Evolutionary conservation across 2,797 vertebrate genomes (phyloP).

Genomic region (Myiotriccus ornatus): DNA sequence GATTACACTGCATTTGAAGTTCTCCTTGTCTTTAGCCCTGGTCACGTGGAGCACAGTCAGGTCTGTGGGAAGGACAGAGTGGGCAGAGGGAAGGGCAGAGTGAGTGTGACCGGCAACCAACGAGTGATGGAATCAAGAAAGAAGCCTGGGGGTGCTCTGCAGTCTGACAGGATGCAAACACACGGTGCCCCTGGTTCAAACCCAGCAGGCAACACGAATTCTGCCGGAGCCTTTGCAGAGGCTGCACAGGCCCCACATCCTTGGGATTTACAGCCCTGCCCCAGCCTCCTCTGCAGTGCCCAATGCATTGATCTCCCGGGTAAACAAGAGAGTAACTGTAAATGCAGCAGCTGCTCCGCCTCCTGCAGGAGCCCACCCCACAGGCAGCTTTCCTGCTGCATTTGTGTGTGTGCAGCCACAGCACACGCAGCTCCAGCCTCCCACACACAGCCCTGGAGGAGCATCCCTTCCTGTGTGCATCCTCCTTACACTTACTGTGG

Average conservation of each 20-base stretch:
- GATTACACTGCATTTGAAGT: not conserved
- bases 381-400: fast-evolving
- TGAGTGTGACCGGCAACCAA: not conserved
- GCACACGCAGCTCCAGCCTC: not conserved
- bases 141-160: not conserved
- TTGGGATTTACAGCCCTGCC: not conserved
- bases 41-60: fast-evolving
- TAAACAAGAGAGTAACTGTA: not conserved
- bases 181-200: fast-evolving
- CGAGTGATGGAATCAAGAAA: fast-evolving
- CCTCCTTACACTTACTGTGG: fast-evolving
- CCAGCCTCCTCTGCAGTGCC: not conserved
- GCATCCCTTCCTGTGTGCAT: fast-evolving
- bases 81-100: not conserved
- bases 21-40: not conserved
- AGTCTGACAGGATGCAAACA: not conserved
- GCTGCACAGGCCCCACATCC: not conserved
- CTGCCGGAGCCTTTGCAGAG: not conserved
- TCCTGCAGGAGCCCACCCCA: not conserved
- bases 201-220: not conserved
- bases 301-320: not conserved
- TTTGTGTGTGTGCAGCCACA: not conserved
- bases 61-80: not conserved
- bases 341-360: not conserved
- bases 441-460: fast-evolving